A percentile compares a stretch with the other conserved stretches of the same genome.
These are phyloP conservation scores for Anarrhichthys ocellatus DNA, from an alignment of 2,113 vertebrate species.

Conservation along the genomic window DNA sequence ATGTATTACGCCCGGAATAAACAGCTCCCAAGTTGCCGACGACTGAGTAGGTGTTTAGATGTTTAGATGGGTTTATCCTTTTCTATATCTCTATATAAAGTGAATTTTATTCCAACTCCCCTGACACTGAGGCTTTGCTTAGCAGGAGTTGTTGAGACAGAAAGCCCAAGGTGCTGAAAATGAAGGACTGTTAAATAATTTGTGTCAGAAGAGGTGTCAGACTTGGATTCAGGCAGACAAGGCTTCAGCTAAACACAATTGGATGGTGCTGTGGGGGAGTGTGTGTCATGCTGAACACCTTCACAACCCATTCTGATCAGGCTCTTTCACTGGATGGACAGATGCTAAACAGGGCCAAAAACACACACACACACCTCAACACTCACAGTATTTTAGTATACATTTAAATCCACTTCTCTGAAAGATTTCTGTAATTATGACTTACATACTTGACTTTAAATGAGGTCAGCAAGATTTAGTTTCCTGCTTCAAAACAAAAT, in stretches of 20 bases:
- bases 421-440: neutral
- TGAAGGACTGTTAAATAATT: conserved; percentile 72
- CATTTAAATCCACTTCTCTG: neutral
- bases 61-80: conserved; percentile 57
- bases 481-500: neutral
- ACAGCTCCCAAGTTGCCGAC: neutral
- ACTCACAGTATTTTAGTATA: neutral
- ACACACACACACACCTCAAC: neutral
- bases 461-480: neutral
- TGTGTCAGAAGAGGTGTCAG: conserved; percentile 62
- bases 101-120: conserved; percentile 64
- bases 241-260: conserved; percentile 47
- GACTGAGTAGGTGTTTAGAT: too few relatives aligned
- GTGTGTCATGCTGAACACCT: conserved; percentile 65
- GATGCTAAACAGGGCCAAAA: conserved; percentile 9
- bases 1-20: neutral
- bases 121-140: conserved; percentile 62
- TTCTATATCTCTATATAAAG: conserved; percentile 37
- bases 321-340: conserved; percentile 36
- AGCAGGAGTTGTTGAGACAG: conserved; percentile 68
- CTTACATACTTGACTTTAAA: neutral
- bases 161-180: conserved; percentile 69
- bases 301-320: conserved; percentile 59
- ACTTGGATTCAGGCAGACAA: conserved; percentile 64
- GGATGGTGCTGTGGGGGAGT: conserved; percentile 45